Evolutionary conservation across 2,113 vertebrate genomes (phyloP), one percentile per base, ranked within the genome.

Genomic region (Glareola pratincola): DNA sequence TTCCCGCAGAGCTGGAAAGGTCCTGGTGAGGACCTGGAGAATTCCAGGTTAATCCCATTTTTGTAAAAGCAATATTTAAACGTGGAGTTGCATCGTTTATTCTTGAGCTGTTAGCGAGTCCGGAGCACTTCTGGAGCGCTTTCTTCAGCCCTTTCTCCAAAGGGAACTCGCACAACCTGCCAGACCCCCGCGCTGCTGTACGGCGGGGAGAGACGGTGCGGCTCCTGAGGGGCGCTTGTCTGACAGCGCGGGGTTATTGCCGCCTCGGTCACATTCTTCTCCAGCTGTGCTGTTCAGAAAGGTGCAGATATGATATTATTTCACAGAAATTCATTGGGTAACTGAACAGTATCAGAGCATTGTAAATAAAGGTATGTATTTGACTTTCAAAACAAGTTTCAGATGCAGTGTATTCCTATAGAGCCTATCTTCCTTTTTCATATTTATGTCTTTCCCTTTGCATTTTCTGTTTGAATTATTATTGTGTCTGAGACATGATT

Each of bases 371-470:
- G 85, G 57, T 45, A 29, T 22, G 66, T 19, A 91, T 94, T 96
- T 91, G 95, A 63, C 80, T 97, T 98, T 98, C 92, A 94, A 94
- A 91, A 24, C 47, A 60, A 95, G 81, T 87, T 97, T 90, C 68
- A 93, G 69, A 92, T 34, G 9, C 24, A 68, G 51, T 74, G 68
- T 16, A 57, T 36, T 90, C 78, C 78, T 72, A 60, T 41, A 82
- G 12, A 90, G 8, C 26, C 18, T 89, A 66, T 86, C 48, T 89
- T 56, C 71, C 91, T 63, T 57, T 85, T 88, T 91, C 88, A 92
- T 23, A 75, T 87, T 94, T 95, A 86, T 96, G 62, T 26, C 90
- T 83, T 95, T 90, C 85, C 68, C 81, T 95, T 90, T 78, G 89
- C 73, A 84, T 86, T 91, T 92, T 86, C 77, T 63, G 27, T 94